A percentile compares a stretch with the other conserved stretches of the same genome.
Conservation (phyloP, 2,797 vertebrate species). For the Pantherophis alleghaniensis region DNA sequence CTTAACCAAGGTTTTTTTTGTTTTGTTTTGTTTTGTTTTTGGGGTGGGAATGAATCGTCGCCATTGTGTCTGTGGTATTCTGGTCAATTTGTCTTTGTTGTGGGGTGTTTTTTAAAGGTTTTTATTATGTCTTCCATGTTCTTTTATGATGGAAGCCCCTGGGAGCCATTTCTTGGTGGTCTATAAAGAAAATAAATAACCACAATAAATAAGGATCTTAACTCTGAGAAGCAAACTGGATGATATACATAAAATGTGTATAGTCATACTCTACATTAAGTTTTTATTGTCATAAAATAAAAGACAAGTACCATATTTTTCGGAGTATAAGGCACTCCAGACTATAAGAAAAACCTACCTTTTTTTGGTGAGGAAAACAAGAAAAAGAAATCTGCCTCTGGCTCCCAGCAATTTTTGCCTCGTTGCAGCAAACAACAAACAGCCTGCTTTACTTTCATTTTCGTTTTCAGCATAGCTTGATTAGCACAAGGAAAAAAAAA, state of each 20-base stretch:
- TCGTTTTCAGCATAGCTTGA: too few relatives aligned
- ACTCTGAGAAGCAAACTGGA: not conserved
- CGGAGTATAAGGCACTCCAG: too few relatives aligned
- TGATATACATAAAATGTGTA: not conserved
- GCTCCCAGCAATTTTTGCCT: too few relatives aligned
- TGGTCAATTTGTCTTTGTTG: not conserved
- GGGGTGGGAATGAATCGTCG: not conserved
- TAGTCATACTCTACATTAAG: not conserved
- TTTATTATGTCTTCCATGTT: not conserved
- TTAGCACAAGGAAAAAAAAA: too few relatives aligned
- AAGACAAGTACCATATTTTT: too few relatives aligned
- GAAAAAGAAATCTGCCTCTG: too few relatives aligned
- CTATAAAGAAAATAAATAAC: not conserved
- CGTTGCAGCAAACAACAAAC: too few relatives aligned
- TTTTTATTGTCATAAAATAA: not conserved
- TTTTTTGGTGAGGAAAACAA: too few relatives aligned
- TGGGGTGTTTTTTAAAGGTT: not conserved
- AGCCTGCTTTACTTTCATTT: too few relatives aligned
- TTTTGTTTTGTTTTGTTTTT: too few relatives aligned
- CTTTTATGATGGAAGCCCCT: not conserved
- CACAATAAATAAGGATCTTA: not conserved
- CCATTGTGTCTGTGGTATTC: not conserved
- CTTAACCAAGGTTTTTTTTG: not conserved
- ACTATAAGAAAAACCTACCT: too few relatives aligned
- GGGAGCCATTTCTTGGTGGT: not conserved